Evolutionary conservation across 2,797 vertebrate species (phyloP).

Genomic region (Bovichtus diacanthus): DNA sequence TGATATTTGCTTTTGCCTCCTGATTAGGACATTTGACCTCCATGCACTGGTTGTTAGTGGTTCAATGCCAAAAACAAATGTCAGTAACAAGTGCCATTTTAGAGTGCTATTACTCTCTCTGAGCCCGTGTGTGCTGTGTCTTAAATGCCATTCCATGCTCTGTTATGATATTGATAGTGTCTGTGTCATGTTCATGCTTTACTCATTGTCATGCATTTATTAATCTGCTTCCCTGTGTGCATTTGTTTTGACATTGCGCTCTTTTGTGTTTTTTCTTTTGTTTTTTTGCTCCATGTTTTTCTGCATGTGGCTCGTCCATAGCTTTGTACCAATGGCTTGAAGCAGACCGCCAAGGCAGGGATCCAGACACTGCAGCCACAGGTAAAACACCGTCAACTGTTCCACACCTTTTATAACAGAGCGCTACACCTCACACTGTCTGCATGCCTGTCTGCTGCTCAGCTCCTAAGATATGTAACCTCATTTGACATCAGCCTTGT

Average conservation of each 20-base stretch:
- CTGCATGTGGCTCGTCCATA: constrained; percentile 86
- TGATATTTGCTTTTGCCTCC: not conserved
- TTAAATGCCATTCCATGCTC: constrained; percentile 23
- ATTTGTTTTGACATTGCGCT: constrained; percentile 82
- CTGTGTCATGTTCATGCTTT: constrained; percentile 37
- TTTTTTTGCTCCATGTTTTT: constrained; percentile 79
- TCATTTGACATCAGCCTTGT: not conserved
- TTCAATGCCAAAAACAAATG: not conserved
- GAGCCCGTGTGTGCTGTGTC: constrained; percentile 13
- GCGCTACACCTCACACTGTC: not conserved
- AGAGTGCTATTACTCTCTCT: not conserved
- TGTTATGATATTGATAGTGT: constrained; percentile 18
- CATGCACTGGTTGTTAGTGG: not conserved
- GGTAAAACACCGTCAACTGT: constrained; percentile 84
- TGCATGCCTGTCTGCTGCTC: constrained; percentile 1
- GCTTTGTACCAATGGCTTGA: constrained; percentile 96
- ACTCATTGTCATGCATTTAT: constrained; percentile 60
- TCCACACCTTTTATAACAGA: not conserved
- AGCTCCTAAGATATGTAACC: not conserved
- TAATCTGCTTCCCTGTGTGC: constrained; percentile 71
- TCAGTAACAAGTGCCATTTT: constrained; percentile 11
- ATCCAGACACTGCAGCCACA: constrained; percentile 88
- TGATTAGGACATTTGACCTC: not conserved
- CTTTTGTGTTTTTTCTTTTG: constrained; percentile 80
- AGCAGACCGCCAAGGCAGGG: constrained; percentile 93